Evolutionary conservation across 2,888 invertebrate species (phyloP), one percentile per base, ranked within the genome.

Genomic region (Automeris io): DNA sequence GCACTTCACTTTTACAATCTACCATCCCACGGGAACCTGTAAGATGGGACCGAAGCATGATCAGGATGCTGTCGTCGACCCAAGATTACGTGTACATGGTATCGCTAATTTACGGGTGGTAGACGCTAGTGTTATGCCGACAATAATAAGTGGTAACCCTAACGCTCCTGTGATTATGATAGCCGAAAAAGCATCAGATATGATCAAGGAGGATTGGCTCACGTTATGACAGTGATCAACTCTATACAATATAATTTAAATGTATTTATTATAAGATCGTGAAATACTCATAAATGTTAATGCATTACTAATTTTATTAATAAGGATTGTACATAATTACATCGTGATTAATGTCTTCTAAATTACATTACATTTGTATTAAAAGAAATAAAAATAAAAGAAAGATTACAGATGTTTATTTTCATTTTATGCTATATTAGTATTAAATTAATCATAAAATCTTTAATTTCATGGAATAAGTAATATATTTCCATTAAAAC

Each of bases 81-180:
- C 93, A 0, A 79, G 95, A 35, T 70, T 95, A 35, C 87, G 91
- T 13, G 95, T 95, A 1, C 91, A 94, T 48, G 95, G 95, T 0
- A 90, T 95, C 0, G 89, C 91, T 1, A 92, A 92, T 18, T 73
- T 95, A 16, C 87, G 95, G 43, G 94, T 95, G 0, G 91, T 92
- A 0, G 95, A 95, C 64, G 95, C 95, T 0, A 94, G 95, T 46
- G 91, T 96, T 36, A 96, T 96, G 95, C 96, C 96, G 0, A 91
- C 89, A 1, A 95, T 96, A 43, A 90, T 95, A 8, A 95, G 95
- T 65, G 96, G 96, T 0, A 96, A 96, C 77, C 95, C 96, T 0
- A 96, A 96, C 68, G 96, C 95, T 1, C 95, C 95, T 0, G 91
- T 91, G 1, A 95, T 96, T 31, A 96, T 96, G 95, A 95, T 96